phyloP scores from a whole-genome alignment of 2,888 invertebrate species.

The Trisateles emortualis region DNA sequence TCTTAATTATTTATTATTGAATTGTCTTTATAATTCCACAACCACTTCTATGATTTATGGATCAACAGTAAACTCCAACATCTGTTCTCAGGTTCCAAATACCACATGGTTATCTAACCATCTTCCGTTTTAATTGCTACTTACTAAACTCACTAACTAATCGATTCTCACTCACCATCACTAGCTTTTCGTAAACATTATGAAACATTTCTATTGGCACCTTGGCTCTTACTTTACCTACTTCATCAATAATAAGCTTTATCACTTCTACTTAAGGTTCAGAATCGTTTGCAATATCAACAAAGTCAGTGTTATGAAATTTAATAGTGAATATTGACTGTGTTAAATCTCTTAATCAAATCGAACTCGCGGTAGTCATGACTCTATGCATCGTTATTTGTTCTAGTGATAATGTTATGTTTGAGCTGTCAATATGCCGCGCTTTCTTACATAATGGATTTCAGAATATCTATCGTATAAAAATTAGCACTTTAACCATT shows the following conservation, averaged over 20 bases:
- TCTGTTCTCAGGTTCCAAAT: slow-evolving; percentile 34
- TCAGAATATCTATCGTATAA: slow-evolving; percentile 49
- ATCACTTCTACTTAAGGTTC: slow-evolving; percentile 22
- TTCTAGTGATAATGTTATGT: slow-evolving; percentile 58
- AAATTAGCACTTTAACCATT: slow-evolving; percentile 56
- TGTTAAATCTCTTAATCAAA: slow-evolving; percentile 72
- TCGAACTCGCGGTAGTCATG: slow-evolving; percentile 71
- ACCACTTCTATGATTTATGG: not conserved
- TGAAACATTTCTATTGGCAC: slow-evolving; percentile 52
- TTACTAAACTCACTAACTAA: slow-evolving; percentile 54
- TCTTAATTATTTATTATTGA: too few species aligned
- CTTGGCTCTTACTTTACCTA: slow-evolving; percentile 28
- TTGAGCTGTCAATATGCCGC: slow-evolving; percentile 41
- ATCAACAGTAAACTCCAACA: slow-evolving; percentile 23
- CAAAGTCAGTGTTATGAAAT: slow-evolving; percentile 52
- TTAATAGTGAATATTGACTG: slow-evolving; percentile 59
- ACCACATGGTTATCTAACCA: slow-evolving; percentile 28
- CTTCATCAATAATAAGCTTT: slow-evolving; percentile 15
- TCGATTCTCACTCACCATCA: slow-evolving; percentile 41
- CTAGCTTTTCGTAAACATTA: slow-evolving; percentile 49
- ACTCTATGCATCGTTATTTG: slow-evolving; percentile 59
- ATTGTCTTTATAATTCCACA: not conserved
- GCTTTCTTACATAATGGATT: slow-evolving; percentile 51
- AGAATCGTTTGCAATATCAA: slow-evolving; percentile 27
- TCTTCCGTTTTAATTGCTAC: slow-evolving; percentile 46